A percentile compares a stretch with the other conserved stretches of the same genome.
phyloP scores from a whole-genome alignment of 2,888 invertebrate genomes.

The Agrilus biguttatus region DNA sequence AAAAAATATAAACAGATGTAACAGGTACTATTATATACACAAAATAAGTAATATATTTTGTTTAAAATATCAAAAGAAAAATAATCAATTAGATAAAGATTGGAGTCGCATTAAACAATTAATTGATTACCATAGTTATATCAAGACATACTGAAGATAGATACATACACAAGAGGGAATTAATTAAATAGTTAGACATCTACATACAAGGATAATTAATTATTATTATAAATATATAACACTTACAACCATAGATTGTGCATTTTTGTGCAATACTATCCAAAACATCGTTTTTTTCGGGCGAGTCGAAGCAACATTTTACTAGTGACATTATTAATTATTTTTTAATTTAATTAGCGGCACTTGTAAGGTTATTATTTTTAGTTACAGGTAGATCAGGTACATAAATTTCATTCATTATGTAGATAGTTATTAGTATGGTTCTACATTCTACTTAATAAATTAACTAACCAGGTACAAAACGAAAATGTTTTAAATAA shows the following conservation, averaged over 20 bases:
- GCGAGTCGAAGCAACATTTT: slow-evolving; percentile 66
- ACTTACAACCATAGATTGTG: slow-evolving; percentile 73
- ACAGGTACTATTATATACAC: no score
- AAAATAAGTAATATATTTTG: neutral
- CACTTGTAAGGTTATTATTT: neutral
- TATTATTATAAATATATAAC: slow-evolving; percentile 9
- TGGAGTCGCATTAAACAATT: no score
- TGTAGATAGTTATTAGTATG: no score
- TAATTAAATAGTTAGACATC: neutral
- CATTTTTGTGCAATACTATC: slow-evolving; percentile 66
- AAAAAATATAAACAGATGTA: no score
- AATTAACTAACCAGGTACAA: no score
- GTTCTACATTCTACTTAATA: no score
- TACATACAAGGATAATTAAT: slow-evolving; percentile 2
- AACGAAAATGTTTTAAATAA: no score
- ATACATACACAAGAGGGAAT: no score
- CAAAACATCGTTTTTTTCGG: slow-evolving; percentile 58
- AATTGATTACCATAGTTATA: no score
- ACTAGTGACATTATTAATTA: slow-evolving; percentile 47
- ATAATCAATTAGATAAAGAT: neutral
- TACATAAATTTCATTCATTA: neutral
- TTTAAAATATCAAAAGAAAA: neutral
- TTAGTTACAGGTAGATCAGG: neutral
- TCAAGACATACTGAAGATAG: no score
- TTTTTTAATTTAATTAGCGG: slow-evolving; percentile 1